Evolutionary conservation across 2,797 vertebrate species (phyloP).

Genomic region (Platyrinchus mystaceus): DNA sequence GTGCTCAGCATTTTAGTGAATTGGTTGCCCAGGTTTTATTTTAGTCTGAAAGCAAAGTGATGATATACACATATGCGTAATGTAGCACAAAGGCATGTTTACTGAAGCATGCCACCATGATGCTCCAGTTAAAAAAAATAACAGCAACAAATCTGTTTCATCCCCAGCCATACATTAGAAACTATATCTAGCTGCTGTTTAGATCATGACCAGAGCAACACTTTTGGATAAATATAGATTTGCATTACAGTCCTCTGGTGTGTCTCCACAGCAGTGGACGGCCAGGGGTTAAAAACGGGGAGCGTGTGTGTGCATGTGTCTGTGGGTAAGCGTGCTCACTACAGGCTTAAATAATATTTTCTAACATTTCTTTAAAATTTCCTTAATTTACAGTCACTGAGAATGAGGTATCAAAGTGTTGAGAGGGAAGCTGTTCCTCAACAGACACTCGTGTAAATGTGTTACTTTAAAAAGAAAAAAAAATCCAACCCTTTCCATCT

Average conservation of each 20-base stretch:
- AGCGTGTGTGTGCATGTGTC: background rate
- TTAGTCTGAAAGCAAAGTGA: conserved; percentile 54
- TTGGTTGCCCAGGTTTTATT: conserved; percentile 53
- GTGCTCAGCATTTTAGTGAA: conserved; percentile 36
- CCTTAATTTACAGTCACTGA: background rate
- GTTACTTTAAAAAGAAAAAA: conserved; percentile 57
- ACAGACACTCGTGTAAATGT: conserved; percentile 51
- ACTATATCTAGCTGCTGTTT: conserved; percentile 39
- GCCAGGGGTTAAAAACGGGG: conserved; percentile 14
- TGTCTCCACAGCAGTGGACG: background rate
- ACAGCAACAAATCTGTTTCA: conserved; percentile 40
- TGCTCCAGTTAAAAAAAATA: conserved; percentile 59
- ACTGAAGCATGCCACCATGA: conserved; percentile 65
- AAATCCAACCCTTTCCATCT: conserved; percentile 23
- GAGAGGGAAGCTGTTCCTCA: background rate
- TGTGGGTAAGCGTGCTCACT: background rate
- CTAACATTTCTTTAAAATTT: background rate
- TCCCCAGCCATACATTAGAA: conserved; percentile 50
- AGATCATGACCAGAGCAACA: conserved; percentile 28
- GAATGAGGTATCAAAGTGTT: background rate
- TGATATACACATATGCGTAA: conserved; percentile 69
- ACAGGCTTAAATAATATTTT: background rate
- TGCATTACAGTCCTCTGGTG: background rate
- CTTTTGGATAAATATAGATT: background rate
- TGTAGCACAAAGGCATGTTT: conserved; percentile 73